Evolutionary conservation across 2,888 invertebrate species (phyloP), one percentile per base, ranked within the genome.

Genomic region (Polyploca ridens): DNA sequence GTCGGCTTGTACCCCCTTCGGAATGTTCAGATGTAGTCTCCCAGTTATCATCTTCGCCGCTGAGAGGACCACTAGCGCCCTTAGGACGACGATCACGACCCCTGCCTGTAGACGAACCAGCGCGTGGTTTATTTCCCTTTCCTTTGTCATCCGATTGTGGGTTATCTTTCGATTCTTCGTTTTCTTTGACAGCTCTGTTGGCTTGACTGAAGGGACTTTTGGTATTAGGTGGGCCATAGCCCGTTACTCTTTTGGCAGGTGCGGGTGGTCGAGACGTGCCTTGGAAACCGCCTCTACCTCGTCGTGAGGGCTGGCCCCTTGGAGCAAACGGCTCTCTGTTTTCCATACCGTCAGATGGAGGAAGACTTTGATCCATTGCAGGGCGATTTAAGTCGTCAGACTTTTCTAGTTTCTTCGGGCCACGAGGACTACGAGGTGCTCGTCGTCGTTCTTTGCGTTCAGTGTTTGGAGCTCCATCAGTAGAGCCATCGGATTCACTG

Each of bases 21-120:
- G 97, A 97, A 91, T 97, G 97, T 88, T 98, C 98, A 8, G 97
- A 97, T 19, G 97, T 97, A 59, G 97, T 97, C 85, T 97, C 97
- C 96, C 97, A 97, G 79, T 97, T 95, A 78, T 96, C 96, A 73
- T 95, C 96, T 69, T 95, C 95, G 11, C 94, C 93, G 68, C 89
- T 91, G 41, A 83, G 83, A 44, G 86, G 88, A n/a, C 88, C 88
- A 62, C 79, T 88, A 35, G 82, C 80, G 60, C 88, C 90, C 77
- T 88, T 91, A 19, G 89, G 87, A 35, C 89, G 87, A 63, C 93
- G 88, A 73, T 92, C 93, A 58, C 93, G 90, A n/a, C 91, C 91
- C 68, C 95, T 91, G 14, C 95, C 95, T 49, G 94, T 94, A 62
- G 96, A 94, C n/a, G 96, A 96, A 46, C 96, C 96, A 57, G 96